Evolutionary conservation across 1,140 invertebrate genomes (phyloP).

Genomic region (Drosophila albomicans): DNA sequence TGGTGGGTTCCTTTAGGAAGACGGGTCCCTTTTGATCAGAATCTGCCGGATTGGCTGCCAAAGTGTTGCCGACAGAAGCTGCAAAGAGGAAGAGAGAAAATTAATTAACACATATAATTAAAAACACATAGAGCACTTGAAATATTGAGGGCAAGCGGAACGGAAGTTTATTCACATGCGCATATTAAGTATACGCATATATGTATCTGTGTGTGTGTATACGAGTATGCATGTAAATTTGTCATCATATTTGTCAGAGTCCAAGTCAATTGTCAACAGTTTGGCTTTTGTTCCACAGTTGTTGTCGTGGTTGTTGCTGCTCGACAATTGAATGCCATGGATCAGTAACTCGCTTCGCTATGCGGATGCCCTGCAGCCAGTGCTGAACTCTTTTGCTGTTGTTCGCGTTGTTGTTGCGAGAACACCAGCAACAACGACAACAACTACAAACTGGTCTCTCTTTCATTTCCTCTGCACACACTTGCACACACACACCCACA

Average conservation of each 20-base stretch:
- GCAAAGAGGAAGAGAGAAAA: slow-evolving; percentile 7
- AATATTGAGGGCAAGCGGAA: slow-evolving; percentile 39
- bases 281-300: slow-evolving; percentile 56
- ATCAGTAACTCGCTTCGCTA: slow-evolving; percentile 70
- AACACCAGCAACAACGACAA: slow-evolving; percentile 37
- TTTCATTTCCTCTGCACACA: slow-evolving; percentile 47
- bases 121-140: slow-evolving; percentile 23
- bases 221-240: slow-evolving; percentile 15
- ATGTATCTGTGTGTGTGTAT: not conserved
- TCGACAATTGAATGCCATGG: slow-evolving; percentile 75
- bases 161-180: slow-evolving; percentile 34
- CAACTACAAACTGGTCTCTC: slow-evolving; percentile 39
- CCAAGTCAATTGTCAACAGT: slow-evolving; percentile 59
- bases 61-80: slow-evolving; percentile 51
- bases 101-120: slow-evolving; percentile 39
- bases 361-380: slow-evolving; percentile 15
- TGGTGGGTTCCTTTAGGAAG: slow-evolving; percentile 96
- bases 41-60: slow-evolving; percentile 79
- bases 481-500: slow-evolving; percentile 31
- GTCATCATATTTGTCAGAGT: slow-evolving; percentile 61
- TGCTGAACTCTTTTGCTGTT: not conserved
- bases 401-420: slow-evolving; percentile 20
- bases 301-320: slow-evolving; percentile 20
- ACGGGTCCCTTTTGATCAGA: slow-evolving; percentile 90
- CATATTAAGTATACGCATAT: slow-evolving; percentile 1